phyloP scores from a whole-genome alignment of 2,113 vertebrate species.

The Thinocorus orbignyianus region DNA sequence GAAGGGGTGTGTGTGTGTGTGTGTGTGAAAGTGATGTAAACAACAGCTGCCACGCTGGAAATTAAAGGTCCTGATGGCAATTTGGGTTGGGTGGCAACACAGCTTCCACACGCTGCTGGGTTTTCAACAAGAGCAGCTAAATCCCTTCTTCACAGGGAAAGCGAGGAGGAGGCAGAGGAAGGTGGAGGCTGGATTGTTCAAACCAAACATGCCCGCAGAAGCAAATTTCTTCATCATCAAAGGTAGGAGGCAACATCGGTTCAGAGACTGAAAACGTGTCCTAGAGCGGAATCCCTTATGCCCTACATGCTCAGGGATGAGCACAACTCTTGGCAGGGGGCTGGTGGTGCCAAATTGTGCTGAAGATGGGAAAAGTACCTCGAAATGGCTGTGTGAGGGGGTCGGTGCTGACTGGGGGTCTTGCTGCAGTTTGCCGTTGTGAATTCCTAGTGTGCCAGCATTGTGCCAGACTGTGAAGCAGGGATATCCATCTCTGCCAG shows the following conservation, averaged over 20 bases:
- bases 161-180: background rate
- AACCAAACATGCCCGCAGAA: background rate
- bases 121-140: background rate
- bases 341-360: background rate
- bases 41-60: constrained; percentile 35
- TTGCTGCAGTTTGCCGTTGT: background rate
- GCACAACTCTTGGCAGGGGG: background rate
- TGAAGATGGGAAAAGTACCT: rapidly evolving
- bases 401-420: background rate
- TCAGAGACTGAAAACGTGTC: background rate
- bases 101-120: background rate
- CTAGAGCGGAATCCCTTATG: background rate
- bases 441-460: background rate
- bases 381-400: background rate
- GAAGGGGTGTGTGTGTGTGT: too few species aligned
- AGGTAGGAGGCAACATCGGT: constrained; percentile 9
- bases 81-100: background rate
- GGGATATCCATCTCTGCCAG: background rate
- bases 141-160: background rate
- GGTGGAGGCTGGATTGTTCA: background rate
- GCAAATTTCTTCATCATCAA: background rate
- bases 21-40: background rate
- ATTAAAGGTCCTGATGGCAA: background rate
- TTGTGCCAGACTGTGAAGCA: rapidly evolving
- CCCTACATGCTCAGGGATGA: too few species aligned